A percentile compares a stretch with the other conserved stretches of the same genome.
These are phyloP conservation scores for Corythoichthys haematopterus DNA, from an alignment of 2,113 vertebrate genomes.

Conservation along the genomic window DNA sequence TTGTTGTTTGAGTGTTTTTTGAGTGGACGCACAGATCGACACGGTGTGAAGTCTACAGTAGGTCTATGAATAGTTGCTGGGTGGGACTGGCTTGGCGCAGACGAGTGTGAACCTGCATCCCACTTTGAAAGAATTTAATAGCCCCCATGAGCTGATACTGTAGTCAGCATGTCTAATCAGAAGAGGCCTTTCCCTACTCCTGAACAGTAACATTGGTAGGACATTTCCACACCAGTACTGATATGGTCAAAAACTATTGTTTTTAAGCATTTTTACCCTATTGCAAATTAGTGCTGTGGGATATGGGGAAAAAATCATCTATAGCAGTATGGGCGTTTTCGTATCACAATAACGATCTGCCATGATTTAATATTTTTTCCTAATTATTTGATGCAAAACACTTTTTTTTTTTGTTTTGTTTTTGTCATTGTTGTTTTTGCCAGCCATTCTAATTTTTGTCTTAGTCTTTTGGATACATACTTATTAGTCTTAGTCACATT, in stretches of 20 bases:
- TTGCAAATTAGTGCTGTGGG: not conserved
- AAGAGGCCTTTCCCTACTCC: conserved; percentile 34
- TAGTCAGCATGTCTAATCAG: conserved; percentile 46
- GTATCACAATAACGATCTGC: too few species aligned
- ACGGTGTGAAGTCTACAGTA: conserved; percentile 15
- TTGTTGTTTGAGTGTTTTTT: conserved; percentile 29
- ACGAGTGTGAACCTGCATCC: conserved; percentile 34
- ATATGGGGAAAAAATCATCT: too few species aligned
- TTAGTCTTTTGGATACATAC: too few species aligned
- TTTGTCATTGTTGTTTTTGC: too few species aligned
- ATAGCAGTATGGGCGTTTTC: too few species aligned
- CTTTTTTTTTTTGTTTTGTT: too few species aligned
- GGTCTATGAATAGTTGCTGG: conserved; percentile 51
- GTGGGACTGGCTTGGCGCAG: conserved; percentile 27
- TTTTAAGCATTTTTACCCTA: not conserved
- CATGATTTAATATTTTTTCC: too few species aligned
- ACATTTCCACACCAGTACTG: not conserved
- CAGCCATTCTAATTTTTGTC: too few species aligned
- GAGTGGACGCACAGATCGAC: conserved; percentile 38
- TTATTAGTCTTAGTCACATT: too few species aligned
- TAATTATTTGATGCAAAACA: too few species aligned
- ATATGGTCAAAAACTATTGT: not conserved
- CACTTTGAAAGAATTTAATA: conserved; percentile 48
- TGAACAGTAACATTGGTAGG: conserved; percentile 2
- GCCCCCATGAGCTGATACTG: conserved; percentile 46